Percentiles rank a stretch among this genome's conserved stretches.
These are phyloP conservation scores for Microtus oregoni DNA, from an alignment of 2,113 vertebrate species.

Conservation along the genomic window DNA sequence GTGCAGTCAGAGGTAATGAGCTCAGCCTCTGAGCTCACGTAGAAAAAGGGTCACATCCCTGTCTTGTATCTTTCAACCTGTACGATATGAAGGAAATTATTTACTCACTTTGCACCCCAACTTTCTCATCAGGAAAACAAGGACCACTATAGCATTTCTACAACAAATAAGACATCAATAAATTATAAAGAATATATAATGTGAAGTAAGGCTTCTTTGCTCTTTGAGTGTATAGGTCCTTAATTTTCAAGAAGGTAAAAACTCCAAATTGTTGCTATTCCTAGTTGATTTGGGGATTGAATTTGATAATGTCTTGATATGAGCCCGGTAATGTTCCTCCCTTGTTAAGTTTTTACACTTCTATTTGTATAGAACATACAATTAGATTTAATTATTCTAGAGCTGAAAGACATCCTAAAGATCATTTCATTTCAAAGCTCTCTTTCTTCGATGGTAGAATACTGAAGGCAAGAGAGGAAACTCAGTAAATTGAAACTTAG, in stretches of 20 bases:
- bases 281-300: background rate
- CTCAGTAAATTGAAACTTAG: background rate
- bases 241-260: background rate
- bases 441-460: too few relatives aligned
- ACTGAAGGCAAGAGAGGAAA: background rate
- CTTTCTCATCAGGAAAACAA: slow-evolving; percentile 33
- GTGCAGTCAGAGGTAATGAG: background rate
- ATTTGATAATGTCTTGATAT: slow-evolving; percentile 35
- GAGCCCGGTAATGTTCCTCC: background rate
- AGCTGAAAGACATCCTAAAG: slow-evolving; percentile 11
- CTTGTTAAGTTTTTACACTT: background rate
- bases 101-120: background rate
- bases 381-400: background rate
- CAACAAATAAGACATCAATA: background rate
- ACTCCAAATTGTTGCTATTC: background rate
- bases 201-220: slow-evolving; percentile 11
- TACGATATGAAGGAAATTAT: background rate
- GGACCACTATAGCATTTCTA: background rate
- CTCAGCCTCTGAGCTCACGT: background rate
- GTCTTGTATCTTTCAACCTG: background rate
- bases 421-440: slow-evolving; percentile 11
- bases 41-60: background rate
- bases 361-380: background rate
- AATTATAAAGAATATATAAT: slow-evolving; percentile 4
- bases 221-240: slow-evolving; percentile 10